phyloP scores from a whole-genome alignment of 2,797 vertebrate species.

The Amphiprion clarkii region DNA sequence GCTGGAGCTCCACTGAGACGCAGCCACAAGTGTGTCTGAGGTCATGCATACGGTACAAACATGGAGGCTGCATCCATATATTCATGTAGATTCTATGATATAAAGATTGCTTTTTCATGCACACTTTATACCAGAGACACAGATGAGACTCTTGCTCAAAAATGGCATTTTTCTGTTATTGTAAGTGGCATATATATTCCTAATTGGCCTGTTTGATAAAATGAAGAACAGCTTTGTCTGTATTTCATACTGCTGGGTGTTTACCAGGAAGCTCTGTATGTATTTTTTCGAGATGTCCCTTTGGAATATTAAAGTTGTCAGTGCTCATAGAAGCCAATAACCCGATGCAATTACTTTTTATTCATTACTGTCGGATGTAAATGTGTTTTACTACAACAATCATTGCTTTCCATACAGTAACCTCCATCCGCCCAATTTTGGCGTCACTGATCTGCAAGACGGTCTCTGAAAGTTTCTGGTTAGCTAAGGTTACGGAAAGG shows the following conservation, averaged over 20 bases:
- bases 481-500: conserved; percentile 36
- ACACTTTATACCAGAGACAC: not conserved
- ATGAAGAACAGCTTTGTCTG: not conserved
- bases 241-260: not conserved
- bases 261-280: conserved; percentile 5
- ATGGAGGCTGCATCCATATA: not conserved
- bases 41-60: conserved; percentile 18
- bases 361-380: not conserved
- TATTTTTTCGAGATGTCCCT: conserved; percentile 26
- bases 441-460: conserved; percentile 8
- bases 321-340: conserved; percentile 40
- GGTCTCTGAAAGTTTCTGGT: conserved; percentile 34
- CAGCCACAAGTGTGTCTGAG: conserved; percentile 10
- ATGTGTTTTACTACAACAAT: not conserved
- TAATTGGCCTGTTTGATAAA: not conserved
- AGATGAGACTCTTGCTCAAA: not conserved
- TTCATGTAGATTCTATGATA: not conserved
- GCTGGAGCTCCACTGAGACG: conserved; percentile 22
- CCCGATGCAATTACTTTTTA: conserved; percentile 35
- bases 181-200: not conserved
- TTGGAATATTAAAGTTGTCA: conserved; percentile 15
- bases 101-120: not conserved
- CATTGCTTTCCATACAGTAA: not conserved
- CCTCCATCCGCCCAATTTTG: not conserved
- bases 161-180: not conserved